Percentiles rank a stretch among this genome's conserved stretches.
These are phyloP conservation scores for Nothobranchius kuhntae DNA, from an alignment of 2,113 vertebrate species.

Conservation along the genomic window DNA sequence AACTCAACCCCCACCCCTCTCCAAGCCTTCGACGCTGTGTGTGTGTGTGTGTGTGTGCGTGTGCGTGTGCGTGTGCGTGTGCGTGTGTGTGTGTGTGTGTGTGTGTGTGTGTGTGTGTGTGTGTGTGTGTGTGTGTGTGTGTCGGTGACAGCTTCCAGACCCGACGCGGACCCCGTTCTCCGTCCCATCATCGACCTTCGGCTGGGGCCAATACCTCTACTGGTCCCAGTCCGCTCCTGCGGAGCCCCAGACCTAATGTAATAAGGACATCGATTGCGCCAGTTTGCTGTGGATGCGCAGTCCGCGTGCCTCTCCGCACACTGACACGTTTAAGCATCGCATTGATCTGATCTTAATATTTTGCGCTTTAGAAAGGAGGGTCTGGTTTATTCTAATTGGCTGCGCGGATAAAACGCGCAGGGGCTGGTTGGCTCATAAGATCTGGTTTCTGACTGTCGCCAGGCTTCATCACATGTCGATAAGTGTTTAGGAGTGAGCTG, in stretches of 20 bases:
- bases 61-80: too few relatives aligned
- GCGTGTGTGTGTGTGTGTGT: too few relatives aligned
- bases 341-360: conserved; percentile 74
- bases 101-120: too few relatives aligned
- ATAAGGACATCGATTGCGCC: conserved; percentile 88
- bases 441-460: neutral
- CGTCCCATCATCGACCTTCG: conserved; percentile 79
- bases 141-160: conserved; percentile 62
- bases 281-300: conserved; percentile 87
- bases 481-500: neutral
- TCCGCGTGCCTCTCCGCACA: conserved; percentile 68
- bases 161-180: conserved; percentile 55
- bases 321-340: conserved; percentile 79
- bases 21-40: too few relatives aligned
- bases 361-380: conserved; percentile 34
- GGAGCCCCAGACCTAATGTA: conserved; percentile 55
- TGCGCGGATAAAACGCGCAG: neutral
- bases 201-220: conserved; percentile 58
- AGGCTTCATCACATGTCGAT: neutral
- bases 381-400: conserved; percentile 24
- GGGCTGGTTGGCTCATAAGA: neutral
- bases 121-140: too few relatives aligned
- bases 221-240: too few relatives aligned
- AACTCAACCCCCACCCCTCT: too few relatives aligned
- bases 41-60: too few relatives aligned